Evolutionary conservation across 1,140 invertebrate genomes (phyloP), one percentile per base, ranked within the genome.

Genomic region (Zaprionus kolodkinae): DNA sequence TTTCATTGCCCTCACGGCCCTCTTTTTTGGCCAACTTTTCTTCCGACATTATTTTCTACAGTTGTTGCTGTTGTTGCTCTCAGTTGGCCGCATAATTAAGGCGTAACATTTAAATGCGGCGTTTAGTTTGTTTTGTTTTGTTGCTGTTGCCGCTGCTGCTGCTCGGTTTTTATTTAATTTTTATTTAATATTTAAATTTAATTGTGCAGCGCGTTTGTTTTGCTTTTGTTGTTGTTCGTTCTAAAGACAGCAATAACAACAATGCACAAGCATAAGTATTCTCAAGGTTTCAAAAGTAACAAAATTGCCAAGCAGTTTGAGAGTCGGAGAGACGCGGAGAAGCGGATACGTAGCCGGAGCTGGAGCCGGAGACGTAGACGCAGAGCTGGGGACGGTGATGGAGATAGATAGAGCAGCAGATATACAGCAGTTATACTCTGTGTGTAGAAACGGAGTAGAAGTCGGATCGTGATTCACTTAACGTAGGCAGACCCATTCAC

Each of bases 251-350:
- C 35, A 80, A 62, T 13, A 30, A 55, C 25, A 76, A 65, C 63
- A 71, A 68, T 67, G 69, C 61, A 64, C 21, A 62, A 66, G 64
- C 76, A 75, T 54, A 56, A 69, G 74, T 77, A 83, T 63, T 75
- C 73, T 86, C 84, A 88, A 88, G 84, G 84, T 88, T 88, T 76
- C 67, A 78, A 76, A 84, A 88, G 77, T 84, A 85, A 87, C 77
- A 87, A 87, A 84, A 84, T 78, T 79, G 79, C 73, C 67, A 57
- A 61, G 71, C 48, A 55, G 54, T 50, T 50, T 25, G 15, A 9
- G 17, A 21, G 21, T n/a, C 5, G 11, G 45, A 50, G 45, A 21
- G 7, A 21, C 17, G 3, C 4, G 45, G 4, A 64, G 62, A 50
- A 30, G 33, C 25, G 55, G 25, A 63, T 35, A 50, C 68, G n/a